Conservation (phyloP, 2,888 invertebrate genomes). For the Sminthurides aquaticus region DNA sequence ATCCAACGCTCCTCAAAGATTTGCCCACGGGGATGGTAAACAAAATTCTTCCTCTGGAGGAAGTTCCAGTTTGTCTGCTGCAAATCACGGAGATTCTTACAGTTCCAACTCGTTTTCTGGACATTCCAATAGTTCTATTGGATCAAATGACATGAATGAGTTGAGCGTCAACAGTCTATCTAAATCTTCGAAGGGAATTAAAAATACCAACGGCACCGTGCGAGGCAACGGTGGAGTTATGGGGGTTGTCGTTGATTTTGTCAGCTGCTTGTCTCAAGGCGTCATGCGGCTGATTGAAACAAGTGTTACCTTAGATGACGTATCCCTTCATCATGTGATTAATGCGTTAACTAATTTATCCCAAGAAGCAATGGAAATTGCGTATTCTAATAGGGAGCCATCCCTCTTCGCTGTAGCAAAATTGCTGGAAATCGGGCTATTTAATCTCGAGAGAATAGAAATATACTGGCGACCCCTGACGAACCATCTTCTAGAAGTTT, state of each 20-base stretch:
- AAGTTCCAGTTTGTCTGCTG: neutral
- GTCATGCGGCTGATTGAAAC: constrained; percentile 88
- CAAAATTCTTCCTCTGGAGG: neutral
- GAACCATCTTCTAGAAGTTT: constrained; percentile 90
- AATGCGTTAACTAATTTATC: constrained; percentile 93
- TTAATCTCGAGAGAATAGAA: constrained; percentile 86
- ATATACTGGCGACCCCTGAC: constrained; percentile 92
- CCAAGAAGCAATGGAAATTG: constrained; percentile 93
- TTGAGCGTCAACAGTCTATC: constrained; percentile 19
- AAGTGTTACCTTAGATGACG: constrained; percentile 86
- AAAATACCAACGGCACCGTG: constrained; percentile 34
- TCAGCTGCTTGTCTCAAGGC: constrained; percentile 46
- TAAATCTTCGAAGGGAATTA: constrained; percentile 22
- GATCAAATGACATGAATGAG: constrained; percentile 23
- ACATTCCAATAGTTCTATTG: too few species aligned
- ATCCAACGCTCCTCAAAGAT: constrained; percentile 25
- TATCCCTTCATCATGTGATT: constrained; percentile 88
- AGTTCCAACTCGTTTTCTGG: neutral
- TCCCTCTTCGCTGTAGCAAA: constrained; percentile 96
- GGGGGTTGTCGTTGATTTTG: constrained; percentile 42
- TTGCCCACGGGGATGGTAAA: constrained; percentile 5
- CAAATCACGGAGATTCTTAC: neutral
- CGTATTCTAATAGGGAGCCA: constrained; percentile 90
- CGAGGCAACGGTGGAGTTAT: constrained; percentile 39
- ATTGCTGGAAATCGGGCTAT: constrained; percentile 91